Percentiles rank a stretch among this genome's conserved stretches.
Conservation (phyloP, 1,140 invertebrate genomes). For the Leptoteleia sp. region DNA sequence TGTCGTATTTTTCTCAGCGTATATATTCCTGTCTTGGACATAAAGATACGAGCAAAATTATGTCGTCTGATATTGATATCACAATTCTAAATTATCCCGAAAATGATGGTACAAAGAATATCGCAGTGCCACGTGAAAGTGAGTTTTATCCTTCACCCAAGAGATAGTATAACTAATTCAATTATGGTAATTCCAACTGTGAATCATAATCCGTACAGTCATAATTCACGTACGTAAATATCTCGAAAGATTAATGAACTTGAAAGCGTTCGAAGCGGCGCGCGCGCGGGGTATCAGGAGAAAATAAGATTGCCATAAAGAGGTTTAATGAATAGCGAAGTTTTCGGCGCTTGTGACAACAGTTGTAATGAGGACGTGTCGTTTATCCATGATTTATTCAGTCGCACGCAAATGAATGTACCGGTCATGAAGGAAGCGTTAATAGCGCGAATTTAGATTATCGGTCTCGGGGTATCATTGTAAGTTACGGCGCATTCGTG, state of each 20-base stretch:
- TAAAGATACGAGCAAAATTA: no score
- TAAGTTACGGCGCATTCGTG: constrained; percentile 57
- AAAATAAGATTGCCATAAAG: constrained; percentile 10
- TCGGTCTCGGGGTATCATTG: constrained; percentile 39
- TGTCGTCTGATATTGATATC: no score
- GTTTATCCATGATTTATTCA: constrained; percentile 39
- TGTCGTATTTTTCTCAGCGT: no score
- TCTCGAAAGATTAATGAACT: constrained; percentile 51
- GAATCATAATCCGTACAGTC: constrained; percentile 55
- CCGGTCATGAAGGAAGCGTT: constrained; percentile 39
- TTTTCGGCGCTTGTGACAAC: constrained; percentile 25
- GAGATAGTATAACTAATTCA: constrained; percentile 55
- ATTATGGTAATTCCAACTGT: constrained; percentile 57
- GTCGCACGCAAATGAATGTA: constrained; percentile 19
- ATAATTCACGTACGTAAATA: constrained; percentile 41
- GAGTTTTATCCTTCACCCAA: constrained; percentile 30
- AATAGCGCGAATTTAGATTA: constrained; percentile 60
- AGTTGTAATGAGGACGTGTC: neutral
- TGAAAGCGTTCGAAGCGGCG: constrained; percentile 31
- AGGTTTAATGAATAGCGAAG: constrained; percentile 36
- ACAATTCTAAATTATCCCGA: no score
- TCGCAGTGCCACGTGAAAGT: constrained; percentile 10
- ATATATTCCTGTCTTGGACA: no score
- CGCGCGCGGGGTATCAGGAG: constrained; percentile 8
- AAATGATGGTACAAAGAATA: neutral